Percentiles rank a stretch among this genome's conserved stretches.
Evolutionary conservation across 2,888 invertebrate genomes (phyloP).

Genomic region (Tineola bisselliella): DNA sequence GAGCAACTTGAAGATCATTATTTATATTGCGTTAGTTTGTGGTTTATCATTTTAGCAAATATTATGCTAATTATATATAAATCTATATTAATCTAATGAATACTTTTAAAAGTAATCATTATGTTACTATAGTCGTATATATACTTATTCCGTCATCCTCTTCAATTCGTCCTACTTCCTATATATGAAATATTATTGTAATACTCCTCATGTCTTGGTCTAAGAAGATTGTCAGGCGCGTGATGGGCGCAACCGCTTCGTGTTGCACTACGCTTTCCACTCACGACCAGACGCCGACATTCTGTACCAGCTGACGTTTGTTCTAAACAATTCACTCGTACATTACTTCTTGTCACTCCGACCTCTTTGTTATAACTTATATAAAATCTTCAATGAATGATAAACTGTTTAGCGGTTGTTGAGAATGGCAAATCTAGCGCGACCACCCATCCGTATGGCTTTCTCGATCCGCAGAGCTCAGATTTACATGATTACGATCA

Average conservation of each 20-base stretch:
- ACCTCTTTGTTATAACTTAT: neutral
- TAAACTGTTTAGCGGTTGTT: neutral
- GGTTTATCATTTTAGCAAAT: too few species aligned
- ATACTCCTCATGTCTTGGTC: neutral
- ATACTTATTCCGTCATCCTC: neutral
- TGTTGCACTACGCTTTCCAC: constrained; percentile 45
- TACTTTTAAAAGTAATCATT: too few species aligned
- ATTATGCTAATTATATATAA: too few species aligned
- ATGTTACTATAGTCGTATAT: neutral
- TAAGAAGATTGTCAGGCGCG: neutral
- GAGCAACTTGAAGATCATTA: too few species aligned
- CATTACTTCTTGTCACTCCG: neutral
- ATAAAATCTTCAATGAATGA: neutral
- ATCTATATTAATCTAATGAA: too few species aligned
- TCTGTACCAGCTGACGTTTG: neutral
- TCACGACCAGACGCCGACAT: constrained; percentile 29
- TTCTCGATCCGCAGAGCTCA: constrained; percentile 27
- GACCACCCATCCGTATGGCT: constrained; percentile 55
- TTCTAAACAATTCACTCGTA: neutral
- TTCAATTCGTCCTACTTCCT: neutral
- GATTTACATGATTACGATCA: constrained; percentile 25
- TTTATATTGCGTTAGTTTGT: too few species aligned
- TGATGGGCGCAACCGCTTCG: constrained; percentile 27
- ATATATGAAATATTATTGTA: neutral
- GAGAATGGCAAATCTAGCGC: constrained; percentile 11